Evolutionary conservation across 2,888 invertebrate genomes (phyloP).

Genomic region (Nebria salina): DNA sequence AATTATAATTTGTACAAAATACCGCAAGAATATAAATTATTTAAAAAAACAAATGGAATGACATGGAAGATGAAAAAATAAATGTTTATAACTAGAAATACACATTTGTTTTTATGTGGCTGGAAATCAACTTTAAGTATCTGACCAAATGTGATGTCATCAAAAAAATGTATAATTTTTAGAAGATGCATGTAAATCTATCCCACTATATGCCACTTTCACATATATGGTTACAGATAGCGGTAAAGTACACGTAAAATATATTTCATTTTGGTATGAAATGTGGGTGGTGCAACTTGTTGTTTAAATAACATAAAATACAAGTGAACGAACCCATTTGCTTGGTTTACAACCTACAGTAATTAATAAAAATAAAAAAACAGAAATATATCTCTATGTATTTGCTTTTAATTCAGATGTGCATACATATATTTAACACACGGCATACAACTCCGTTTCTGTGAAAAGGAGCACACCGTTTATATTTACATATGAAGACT

Average conservation of each 20-base stretch:
- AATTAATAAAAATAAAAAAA: conserved; percentile 14
- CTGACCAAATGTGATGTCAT: neutral
- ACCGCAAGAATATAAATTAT: no score
- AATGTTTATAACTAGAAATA: no score
- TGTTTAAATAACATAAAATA: conserved; percentile 40
- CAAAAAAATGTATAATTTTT: neutral
- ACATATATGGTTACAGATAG: conserved; percentile 8
- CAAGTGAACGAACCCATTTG: conserved; percentile 43
- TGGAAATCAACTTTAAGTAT: neutral
- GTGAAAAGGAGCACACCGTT: neutral
- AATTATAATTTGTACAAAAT: no score
- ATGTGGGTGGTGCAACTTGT: conserved; percentile 27
- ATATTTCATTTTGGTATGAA: conserved; percentile 11
- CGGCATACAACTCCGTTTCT: neutral
- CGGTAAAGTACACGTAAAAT: conserved; percentile 11
- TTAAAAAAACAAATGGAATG: no score
- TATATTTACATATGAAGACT: neutral
- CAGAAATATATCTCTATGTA: neutral
- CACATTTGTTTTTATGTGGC: neutral
- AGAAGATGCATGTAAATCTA: neutral
- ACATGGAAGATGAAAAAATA: no score
- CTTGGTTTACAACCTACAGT: conserved; percentile 28
- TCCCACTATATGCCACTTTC: neutral
- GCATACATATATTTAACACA: neutral
- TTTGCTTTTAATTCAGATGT: neutral